Evolutionary conservation across 1,140 invertebrate species (phyloP).

Genomic region (Drosophila pandora): DNA sequence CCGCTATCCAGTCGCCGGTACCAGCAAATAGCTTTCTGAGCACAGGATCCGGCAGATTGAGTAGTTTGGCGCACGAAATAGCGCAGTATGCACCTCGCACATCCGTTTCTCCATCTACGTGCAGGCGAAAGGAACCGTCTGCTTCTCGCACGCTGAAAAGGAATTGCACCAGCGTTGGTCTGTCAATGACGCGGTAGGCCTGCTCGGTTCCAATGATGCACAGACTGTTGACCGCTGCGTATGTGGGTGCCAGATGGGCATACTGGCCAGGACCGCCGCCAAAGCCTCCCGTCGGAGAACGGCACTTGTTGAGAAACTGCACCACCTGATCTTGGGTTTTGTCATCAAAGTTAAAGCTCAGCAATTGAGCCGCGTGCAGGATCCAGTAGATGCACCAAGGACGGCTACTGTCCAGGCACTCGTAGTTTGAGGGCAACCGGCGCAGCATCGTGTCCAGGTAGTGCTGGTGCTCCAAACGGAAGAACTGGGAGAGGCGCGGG

Average conservation of each 20-base stretch:
- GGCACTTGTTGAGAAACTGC: conserved; percentile 89
- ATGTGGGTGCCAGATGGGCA: conserved; percentile 97
- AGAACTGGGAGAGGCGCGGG: conserved; percentile 86
- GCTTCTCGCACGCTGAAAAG: conserved; percentile 89
- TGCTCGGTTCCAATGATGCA: conserved; percentile 94
- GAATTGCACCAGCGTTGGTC: conserved; percentile 90
- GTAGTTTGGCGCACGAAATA: conserved; percentile 92
- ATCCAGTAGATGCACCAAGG: conserved; percentile 99
- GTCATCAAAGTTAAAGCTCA: conserved; percentile 89
- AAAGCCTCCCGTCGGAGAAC: conserved; percentile 93
- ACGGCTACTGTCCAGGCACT: conserved; percentile 95
- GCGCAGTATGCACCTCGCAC: conserved; percentile 98
- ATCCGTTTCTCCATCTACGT: conserved; percentile 97
- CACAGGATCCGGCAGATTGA: conserved; percentile 88
- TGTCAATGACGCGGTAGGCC: conserved; percentile 94
- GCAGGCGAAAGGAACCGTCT: conserved; percentile 97
- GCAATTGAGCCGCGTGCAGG: conserved; percentile 93
- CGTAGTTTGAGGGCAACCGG: conserved; percentile 88
- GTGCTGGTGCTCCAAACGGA: conserved; percentile 87
- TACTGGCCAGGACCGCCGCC: conserved; percentile 96
- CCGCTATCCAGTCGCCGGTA: conserved; percentile 95
- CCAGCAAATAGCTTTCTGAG: conserved; percentile 91
- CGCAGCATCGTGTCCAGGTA: conserved; percentile 89
- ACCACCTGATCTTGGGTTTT: conserved; percentile 88
- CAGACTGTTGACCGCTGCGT: conserved; percentile 97